Evolutionary conservation across 2,797 vertebrate species (phyloP).

Genomic region (Acipenser transmontanus): DNA sequence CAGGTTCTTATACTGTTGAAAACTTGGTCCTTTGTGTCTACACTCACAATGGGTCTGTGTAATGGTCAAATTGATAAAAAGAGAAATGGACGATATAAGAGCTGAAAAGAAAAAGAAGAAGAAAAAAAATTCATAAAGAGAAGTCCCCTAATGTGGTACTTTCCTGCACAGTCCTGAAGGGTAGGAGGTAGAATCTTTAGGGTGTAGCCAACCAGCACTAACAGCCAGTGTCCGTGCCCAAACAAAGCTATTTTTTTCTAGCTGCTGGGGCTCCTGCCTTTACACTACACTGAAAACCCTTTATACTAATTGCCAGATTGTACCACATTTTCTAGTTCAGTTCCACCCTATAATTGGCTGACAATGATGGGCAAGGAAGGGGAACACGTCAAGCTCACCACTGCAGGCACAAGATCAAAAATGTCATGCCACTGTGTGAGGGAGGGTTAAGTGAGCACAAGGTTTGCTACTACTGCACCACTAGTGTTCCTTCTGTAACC

Average conservation of each 20-base stretch:
- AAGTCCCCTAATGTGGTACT: slow-evolving; percentile 67
- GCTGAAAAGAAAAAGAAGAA: slow-evolving; percentile 58
- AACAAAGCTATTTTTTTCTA: slow-evolving; percentile 87
- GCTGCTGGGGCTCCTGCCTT: slow-evolving; percentile 78
- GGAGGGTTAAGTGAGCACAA: slow-evolving; percentile 53
- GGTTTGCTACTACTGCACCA: slow-evolving; percentile 28
- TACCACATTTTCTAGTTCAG: slow-evolving; percentile 99
- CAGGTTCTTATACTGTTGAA: slow-evolving; percentile 79
- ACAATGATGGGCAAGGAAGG: slow-evolving; percentile 86
- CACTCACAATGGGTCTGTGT: slow-evolving; percentile 85
- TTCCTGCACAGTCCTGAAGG: slow-evolving; percentile 67
- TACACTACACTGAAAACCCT: slow-evolving; percentile 84
- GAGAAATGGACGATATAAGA: slow-evolving; percentile 56
- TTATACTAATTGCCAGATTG: slow-evolving; percentile 99
- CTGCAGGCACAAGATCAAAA: slow-evolving; percentile 79
- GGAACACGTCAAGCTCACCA: slow-evolving; percentile 84
- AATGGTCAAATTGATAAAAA: slow-evolving; percentile 76
- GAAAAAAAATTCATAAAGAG: slow-evolving; percentile 49
- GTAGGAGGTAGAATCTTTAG: slow-evolving; percentile 81
- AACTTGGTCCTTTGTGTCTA: slow-evolving; percentile 85
- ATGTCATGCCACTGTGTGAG: slow-evolving; percentile 63
- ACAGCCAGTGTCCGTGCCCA: slow-evolving; percentile 90
- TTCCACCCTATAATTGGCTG: slow-evolving; percentile 95
- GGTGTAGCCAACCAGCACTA: slow-evolving; percentile 95
- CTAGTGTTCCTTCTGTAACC: slow-evolving; percentile 3